Conservation (phyloP, 2,113 vertebrate genomes). For the Delphinus delphis region DNA sequence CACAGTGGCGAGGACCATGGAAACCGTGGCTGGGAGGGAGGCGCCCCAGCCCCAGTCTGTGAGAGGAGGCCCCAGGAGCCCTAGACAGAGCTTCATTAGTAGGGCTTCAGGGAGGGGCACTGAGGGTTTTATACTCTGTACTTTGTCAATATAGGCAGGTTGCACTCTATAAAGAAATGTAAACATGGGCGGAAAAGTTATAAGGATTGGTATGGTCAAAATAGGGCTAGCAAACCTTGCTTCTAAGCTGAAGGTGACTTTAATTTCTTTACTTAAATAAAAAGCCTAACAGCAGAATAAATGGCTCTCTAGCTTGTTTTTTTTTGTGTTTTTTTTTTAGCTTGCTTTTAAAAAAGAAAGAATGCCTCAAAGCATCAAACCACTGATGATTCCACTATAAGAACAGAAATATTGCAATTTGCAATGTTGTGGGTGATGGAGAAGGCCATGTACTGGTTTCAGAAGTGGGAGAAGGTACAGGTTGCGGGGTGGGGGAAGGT, state of each 20-base stretch:
- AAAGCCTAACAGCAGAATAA: neutral
- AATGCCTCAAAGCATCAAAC: neutral
- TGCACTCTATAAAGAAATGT: neutral
- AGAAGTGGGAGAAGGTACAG: neutral
- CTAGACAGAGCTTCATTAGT: neutral
- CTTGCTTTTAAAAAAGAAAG: neutral
- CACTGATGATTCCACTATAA: neutral
- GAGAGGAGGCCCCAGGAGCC: neutral
- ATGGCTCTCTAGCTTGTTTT: neutral
- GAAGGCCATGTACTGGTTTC: neutral
- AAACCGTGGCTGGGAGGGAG: neutral
- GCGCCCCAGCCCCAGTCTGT: neutral
- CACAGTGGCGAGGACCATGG: neutral
- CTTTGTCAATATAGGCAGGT: neutral
- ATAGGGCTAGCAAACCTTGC: neutral
- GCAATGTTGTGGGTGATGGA: neutral
- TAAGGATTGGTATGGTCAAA: neutral
- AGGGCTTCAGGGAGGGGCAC: neutral
- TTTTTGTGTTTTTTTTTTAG: neutral
- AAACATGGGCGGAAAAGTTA: neutral
- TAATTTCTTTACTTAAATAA: neutral
- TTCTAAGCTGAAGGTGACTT: conserved; percentile 16
- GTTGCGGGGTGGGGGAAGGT: neutral
- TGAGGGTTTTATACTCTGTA: neutral
- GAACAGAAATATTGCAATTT: neutral